phyloP scores from a whole-genome alignment of 2,113 vertebrate species.

The Epinephelus fuscoguttatus region DNA sequence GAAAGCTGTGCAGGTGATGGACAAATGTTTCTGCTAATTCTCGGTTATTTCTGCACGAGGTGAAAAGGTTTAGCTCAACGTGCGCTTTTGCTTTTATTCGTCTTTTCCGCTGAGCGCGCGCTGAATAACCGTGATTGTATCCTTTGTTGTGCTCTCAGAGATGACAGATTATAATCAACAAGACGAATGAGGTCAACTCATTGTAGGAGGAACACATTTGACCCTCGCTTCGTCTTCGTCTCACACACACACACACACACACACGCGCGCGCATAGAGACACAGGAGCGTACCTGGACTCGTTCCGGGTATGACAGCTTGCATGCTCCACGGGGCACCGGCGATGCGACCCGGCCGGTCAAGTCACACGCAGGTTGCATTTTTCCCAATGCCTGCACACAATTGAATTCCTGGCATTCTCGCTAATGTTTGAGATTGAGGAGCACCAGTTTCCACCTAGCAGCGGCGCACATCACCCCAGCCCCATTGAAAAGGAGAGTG shows the following conservation, averaged over 20 bases:
- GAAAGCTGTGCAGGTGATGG: not conserved
- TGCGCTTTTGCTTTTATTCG: constrained; percentile 51
- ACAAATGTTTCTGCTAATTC: constrained; percentile 20
- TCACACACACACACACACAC: not conserved
- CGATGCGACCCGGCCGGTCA: constrained; percentile 75
- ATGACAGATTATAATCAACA: constrained; percentile 80
- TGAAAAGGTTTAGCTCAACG: constrained; percentile 51
- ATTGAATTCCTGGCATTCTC: constrained; percentile 87
- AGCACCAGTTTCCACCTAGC: constrained; percentile 87
- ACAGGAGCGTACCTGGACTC: constrained; percentile 52
- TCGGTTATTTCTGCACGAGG: constrained; percentile 42
- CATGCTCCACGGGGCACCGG: constrained; percentile 62
- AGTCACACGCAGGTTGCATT: constrained; percentile 82
- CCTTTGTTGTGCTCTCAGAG: constrained; percentile 71
- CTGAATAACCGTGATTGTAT: constrained; percentile 76
- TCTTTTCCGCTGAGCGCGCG: constrained; percentile 59
- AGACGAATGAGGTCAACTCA: constrained; percentile 77
- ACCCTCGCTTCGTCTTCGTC: constrained; percentile 40
- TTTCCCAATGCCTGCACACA: constrained; percentile 79
- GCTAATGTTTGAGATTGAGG: constrained; percentile 85
- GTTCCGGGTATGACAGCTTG: constrained; percentile 44
- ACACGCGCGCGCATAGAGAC: not conserved
- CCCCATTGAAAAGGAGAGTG: constrained; percentile 87
- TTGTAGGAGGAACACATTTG: constrained; percentile 65
- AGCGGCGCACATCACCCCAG: constrained; percentile 84